Conservation (phyloP, 2,888 invertebrate genomes). For the Lepidocyrtoides sp. region DNA sequence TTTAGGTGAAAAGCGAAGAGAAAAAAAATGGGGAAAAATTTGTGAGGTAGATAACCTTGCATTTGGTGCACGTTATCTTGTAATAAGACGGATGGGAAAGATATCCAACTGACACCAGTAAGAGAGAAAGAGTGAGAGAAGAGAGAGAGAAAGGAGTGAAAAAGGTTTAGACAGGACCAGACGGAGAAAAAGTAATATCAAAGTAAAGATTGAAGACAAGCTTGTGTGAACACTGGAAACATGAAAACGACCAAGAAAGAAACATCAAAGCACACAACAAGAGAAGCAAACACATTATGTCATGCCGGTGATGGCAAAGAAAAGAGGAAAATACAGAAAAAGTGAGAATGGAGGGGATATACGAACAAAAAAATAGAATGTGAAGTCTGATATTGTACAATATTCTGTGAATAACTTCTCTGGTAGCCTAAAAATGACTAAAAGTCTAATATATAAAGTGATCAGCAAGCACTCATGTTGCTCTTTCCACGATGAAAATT, state of each 20-base stretch:
- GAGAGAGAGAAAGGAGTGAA: not conserved
- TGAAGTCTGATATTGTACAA: no score
- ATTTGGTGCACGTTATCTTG: not conserved
- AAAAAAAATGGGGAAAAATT: slow-evolving; percentile 34
- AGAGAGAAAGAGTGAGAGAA: no score
- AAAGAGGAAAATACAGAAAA: not conserved
- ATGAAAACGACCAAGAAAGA: not conserved
- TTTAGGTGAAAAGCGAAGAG: not conserved
- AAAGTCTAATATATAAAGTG: no score
- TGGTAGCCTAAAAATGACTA: no score
- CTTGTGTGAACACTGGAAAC: slow-evolving; percentile 39
- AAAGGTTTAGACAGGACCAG: slow-evolving; percentile 30
- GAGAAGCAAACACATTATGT: not conserved
- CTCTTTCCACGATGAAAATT: no score
- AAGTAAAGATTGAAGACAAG: slow-evolving; percentile 54
- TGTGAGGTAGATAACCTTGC: not conserved
- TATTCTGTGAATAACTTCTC: no score
- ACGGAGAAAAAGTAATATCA: slow-evolving; percentile 35
- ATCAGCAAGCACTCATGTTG: no score
- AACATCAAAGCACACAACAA: slow-evolving; percentile 61
- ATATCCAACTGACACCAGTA: slow-evolving; percentile 28
- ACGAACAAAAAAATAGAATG: no score
- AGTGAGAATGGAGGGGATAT: not conserved
- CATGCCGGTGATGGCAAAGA: not conserved
- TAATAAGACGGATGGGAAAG: not conserved